Base-by-base conservation (phyloP, 2,888 invertebrate species). In the Chironomus tentans region DNA sequence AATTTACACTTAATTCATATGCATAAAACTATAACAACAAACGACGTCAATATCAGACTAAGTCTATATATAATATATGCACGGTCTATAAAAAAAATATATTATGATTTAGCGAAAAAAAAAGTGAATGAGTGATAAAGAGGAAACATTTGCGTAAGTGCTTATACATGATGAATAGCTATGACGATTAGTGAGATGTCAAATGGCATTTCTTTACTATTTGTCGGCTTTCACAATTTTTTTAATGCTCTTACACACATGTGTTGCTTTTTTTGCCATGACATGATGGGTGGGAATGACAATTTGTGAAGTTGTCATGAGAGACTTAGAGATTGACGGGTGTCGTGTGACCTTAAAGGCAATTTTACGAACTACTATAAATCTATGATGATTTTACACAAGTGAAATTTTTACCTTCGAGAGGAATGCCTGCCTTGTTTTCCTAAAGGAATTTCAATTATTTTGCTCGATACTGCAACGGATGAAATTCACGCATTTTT, bases 101-200 rank as follows among this genome's bases (percentile, higher is more conserved):
- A 38, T 10, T 38, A 38, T 38, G 38, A 38, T 28, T 28, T 28
- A 28, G 28, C 22, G 22, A 24, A 28, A 4, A 28, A 28, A 28
- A 28, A 28, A 28, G n/a, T 15, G 7, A n/a, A 18, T 56, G n/a
- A 56, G n/a, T 56, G 56, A 56, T 56, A 56, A 56, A 56, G 18
- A 18, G 56, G 15, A 68, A 68, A 22, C 21, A 68, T 22, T 13
- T 13, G 13, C 13, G 18, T 22, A 68, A 21, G 18, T 69, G 69
- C 28, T 68, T 68, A 21, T 18, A 56, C 56, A 38, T n/a, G 50
- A 50, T 50, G n/a, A 70, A 70, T 70, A 3, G 28, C 50, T 5
- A 72, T 28, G 56, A 50, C 56, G 48, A 70, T 70, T 70, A 46
- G 70, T 15, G 46, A 48, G 18, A 70, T 70, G 70, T 70, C 70